Base-by-base conservation (phyloP, 30 jellyfish, hydroid and myxozoan genomes). In the Nemopilema nomurai region DNA sequence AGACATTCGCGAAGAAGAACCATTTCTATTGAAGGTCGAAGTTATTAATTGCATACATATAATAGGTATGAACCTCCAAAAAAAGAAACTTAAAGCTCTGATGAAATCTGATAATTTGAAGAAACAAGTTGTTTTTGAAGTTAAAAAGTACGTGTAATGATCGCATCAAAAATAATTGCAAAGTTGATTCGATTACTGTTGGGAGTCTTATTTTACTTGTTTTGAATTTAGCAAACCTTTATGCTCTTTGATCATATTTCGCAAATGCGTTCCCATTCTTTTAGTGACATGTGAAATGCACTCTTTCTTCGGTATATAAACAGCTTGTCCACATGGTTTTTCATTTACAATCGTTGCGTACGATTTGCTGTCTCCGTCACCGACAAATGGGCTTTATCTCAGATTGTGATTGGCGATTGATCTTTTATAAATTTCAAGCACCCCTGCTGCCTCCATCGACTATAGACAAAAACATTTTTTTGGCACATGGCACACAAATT, bases 221-320 rank as follows among this genome's bases (percentile, higher is more conserved):
- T 63, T 68, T 68, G 49, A 68, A 68, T 68, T 68, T 24, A 24
- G 24, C 79, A 68, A 28, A 68, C 51, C 79, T 68, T 68, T 68
- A 24, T 21, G 6, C 51, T 68, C 79, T 68, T 68, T 68, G 23
- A 29, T 68, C 51, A 68, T 24, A 68, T 68, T 68, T 68, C 51
- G 79, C 79, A 68, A 68, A 68, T 68, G 6, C 21, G 79, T 68
- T 29, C 79, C 79, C 79, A 68, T 68, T 68, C 79, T 68, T 68
- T 68, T 68, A 24, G 79, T 68, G 79, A 68, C 79, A 29, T 68
- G 79, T 24, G 79, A 68, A 29, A 68, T 28, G 51, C 79, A 68
- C 26, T 68, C 79, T 29, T 68, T 51, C 51, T 68, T 68, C 51
- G 24, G 79, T 16, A 68, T 68, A 68, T 18, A 68, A 19, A 68